Percentiles rank a stretch among this genome's conserved stretches.
Evolutionary conservation across 2,113 vertebrate genomes (phyloP).

Genomic region (Ariopsis seemanni): DNA sequence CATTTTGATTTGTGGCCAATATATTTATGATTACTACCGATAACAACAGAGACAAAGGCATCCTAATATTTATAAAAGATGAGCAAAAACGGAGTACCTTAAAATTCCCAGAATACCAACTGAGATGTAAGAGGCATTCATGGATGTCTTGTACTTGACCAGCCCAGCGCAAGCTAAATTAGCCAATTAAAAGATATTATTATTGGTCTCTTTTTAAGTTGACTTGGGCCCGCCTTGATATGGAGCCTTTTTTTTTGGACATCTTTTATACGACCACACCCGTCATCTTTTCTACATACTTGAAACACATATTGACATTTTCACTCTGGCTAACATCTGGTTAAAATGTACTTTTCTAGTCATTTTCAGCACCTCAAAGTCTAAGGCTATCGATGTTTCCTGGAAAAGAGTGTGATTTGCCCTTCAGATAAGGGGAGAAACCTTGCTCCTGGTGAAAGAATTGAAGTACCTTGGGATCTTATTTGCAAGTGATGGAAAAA

Average conservation of each 20-base stretch:
- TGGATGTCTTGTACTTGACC: not conserved
- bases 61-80: not conserved
- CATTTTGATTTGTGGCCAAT: not conserved
- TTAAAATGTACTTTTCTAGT: not conserved
- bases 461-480: not conserved
- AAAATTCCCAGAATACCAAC: not conserved
- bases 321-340: not conserved
- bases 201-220: not conserved
- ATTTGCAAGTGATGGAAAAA: not conserved
- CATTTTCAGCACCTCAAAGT: not conserved
- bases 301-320: not conserved
- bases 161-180: not conserved
- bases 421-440: not conserved
- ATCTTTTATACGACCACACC: not conserved
- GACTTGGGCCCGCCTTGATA: not conserved
- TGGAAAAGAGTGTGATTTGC: not conserved
- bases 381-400: not conserved
- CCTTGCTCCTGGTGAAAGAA: not conserved
- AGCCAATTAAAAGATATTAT: not conserved
- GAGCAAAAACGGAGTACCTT: not conserved
- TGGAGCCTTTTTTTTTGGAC: not conserved
- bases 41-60: not conserved
- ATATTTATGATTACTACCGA: not conserved
- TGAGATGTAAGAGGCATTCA: not conserved
- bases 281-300: not conserved